phyloP scores from a whole-genome alignment of 1,140 invertebrate genomes.

The Drosophila obscura region DNA sequence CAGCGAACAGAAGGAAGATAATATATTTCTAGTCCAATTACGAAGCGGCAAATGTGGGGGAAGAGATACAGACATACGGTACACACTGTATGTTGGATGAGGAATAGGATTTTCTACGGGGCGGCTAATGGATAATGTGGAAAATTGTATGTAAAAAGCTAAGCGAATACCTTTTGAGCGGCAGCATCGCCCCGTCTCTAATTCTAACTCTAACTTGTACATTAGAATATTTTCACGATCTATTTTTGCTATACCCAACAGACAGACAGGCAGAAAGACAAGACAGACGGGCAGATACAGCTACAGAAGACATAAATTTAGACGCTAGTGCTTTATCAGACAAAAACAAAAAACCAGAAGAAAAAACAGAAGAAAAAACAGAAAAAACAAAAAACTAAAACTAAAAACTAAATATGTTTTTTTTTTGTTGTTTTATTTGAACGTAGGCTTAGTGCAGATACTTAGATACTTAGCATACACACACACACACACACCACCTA shows the following conservation, averaged over 20 bases:
- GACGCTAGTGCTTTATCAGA: constrained; percentile 60
- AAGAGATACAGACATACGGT: constrained; percentile 1
- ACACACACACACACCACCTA: constrained; percentile 27
- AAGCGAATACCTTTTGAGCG: no score
- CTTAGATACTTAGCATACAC: constrained; percentile 45
- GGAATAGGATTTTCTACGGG: background rate
- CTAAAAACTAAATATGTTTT: constrained; percentile 48
- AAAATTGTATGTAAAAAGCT: no score
- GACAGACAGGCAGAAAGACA: constrained; percentile 1
- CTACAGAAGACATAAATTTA: constrained; percentile 26
- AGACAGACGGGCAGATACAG: constrained; percentile 1
- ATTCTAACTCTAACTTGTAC: constrained; percentile 3
- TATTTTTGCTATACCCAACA: constrained; percentile 51
- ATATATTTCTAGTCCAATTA: constrained; percentile 77
- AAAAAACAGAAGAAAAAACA: constrained; percentile 30
- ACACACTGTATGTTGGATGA: background rate
- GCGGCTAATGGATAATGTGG: no score
- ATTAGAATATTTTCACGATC: constrained; percentile 13
- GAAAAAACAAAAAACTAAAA: constrained; percentile 14
- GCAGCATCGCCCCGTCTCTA: background rate
- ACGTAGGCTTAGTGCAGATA: constrained; percentile 51
- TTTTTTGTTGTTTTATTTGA: constrained; percentile 54
- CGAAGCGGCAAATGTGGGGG: constrained; percentile 31
- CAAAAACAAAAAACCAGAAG: constrained; percentile 16
- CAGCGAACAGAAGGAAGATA: constrained; percentile 21